Evolutionary conservation across 2,113 vertebrate genomes (phyloP).

Genomic region (Corapipo altera): DNA sequence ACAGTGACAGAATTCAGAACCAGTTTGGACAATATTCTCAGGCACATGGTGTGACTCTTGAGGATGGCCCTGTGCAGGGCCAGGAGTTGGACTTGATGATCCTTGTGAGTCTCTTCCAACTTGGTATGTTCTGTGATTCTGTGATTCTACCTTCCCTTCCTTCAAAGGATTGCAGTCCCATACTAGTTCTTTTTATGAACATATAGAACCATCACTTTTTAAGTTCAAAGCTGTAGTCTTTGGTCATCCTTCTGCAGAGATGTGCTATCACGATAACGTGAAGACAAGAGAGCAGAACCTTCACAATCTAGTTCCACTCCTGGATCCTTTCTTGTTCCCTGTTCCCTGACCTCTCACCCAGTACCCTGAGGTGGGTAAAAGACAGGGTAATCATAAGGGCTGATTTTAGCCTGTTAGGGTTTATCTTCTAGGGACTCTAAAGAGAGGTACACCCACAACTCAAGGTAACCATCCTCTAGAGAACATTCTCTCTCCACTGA

Average conservation of each 20-base stretch:
- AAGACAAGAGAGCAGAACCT: neutral
- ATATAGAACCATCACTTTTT: neutral
- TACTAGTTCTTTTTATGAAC: neutral
- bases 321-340: neutral
- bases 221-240: neutral
- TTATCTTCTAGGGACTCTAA: neutral
- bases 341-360: neutral
- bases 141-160: neutral
- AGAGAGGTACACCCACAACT: neutral
- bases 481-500: neutral
- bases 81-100: no score
- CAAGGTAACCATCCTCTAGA: neutral
- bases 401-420: neutral
- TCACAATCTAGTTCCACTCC: neutral
- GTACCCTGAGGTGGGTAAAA: neutral
- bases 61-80: no score
- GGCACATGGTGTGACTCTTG: no score
- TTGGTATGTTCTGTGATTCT: neutral
- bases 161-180: neutral
- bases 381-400: neutral
- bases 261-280: fast-evolving
- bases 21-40: no score
- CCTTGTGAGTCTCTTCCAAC: neutral
- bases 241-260: neutral
- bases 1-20: neutral